phyloP scores from a whole-genome alignment of 2,888 invertebrate species.

The Phania funesta region DNA sequence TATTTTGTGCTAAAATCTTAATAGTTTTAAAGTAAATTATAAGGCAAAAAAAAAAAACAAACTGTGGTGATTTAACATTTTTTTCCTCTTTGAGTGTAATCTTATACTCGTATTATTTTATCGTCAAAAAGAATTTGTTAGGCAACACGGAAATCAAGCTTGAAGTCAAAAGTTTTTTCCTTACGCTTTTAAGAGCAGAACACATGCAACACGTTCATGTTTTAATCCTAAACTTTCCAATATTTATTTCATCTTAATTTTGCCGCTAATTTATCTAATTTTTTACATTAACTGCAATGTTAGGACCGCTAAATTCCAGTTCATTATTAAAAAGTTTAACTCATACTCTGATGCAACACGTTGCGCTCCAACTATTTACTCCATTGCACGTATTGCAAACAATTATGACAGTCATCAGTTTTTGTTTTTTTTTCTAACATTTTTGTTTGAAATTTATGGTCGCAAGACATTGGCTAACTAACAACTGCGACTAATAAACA shows the following conservation, averaged over 20 bases:
- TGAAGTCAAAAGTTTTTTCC: constrained; percentile 35
- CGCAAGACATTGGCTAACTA: constrained; percentile 60
- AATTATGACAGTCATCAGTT: constrained; percentile 47
- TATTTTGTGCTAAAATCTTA: constrained; percentile 57
- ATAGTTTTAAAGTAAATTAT: constrained; percentile 40
- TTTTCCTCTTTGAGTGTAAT: constrained; percentile 10
- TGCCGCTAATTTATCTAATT: neutral
- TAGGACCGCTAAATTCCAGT: neutral
- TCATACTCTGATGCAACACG: constrained; percentile 31
- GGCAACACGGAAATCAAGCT: constrained; percentile 1
- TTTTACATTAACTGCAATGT: neutral
- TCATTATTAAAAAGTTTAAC: neutral
- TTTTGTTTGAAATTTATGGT: constrained; percentile 27
- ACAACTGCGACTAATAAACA: constrained; percentile 66
- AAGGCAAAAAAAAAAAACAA: neutral
- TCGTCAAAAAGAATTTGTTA: neutral
- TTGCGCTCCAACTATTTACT: constrained; percentile 54
- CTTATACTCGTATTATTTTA: constrained; percentile 19
- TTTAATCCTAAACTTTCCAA: neutral
- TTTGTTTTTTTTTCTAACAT: neutral
- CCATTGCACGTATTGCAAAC: constrained; percentile 58
- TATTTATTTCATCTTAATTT: neutral
- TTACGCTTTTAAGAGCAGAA: neutral
- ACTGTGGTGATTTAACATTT: constrained; percentile 31
- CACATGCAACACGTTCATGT: neutral